Evolutionary conservation across 2,113 vertebrate genomes (phyloP), one percentile per base, ranked within the genome.

Genomic region (Cheilinus undulatus): DNA sequence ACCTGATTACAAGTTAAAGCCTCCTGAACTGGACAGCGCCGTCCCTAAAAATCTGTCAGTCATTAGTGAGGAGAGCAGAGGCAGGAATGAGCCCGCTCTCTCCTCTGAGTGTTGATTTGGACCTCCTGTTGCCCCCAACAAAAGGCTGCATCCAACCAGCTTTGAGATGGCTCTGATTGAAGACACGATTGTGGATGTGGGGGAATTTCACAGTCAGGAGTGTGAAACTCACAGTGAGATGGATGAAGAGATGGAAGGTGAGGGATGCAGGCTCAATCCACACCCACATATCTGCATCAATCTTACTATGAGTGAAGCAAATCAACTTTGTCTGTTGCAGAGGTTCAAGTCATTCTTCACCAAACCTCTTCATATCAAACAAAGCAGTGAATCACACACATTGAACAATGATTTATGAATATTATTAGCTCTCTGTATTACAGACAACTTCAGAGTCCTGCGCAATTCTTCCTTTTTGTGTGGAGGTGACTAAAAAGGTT

Each of bases 191-290:
- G 86, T 83, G 82, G 90, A 84, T 86, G 88, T 73, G 83, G 82
- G 84, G 53, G 88, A 82, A 92, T 93, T 92, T 93, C 90, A 90
- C 66, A 86, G 89, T 89, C 70, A 88, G 80, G 63, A 91, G 88
- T 84, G 71, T 90, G 88, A 91, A 90, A 92, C 84, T 86, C 72
- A 78, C 63, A 60, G 62, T 40, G 84, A 87, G 84, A 93, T 83
- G 86, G 87, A 91, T 74, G 87, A 75, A 80, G 72, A 75, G 72
- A 88, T 69, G 52, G 68, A 64, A 69, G 76, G 61, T 9, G 15
- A 17, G 48, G 36, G 48, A 71, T 43, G 38, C 22, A 34, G 65
- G 34, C n/a, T n/a, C n/a, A n/a, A n/a, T n/a, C n/a, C n/a, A n/a
- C n/a, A n/a, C n/a, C n/a, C n/a, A n/a, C n/a, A 78, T 82, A 56